These are phyloP conservation scores for Epinephelus cyanopodus DNA, from an alignment of 2,113 vertebrate genomes.

Conservation along the genomic window DNA sequence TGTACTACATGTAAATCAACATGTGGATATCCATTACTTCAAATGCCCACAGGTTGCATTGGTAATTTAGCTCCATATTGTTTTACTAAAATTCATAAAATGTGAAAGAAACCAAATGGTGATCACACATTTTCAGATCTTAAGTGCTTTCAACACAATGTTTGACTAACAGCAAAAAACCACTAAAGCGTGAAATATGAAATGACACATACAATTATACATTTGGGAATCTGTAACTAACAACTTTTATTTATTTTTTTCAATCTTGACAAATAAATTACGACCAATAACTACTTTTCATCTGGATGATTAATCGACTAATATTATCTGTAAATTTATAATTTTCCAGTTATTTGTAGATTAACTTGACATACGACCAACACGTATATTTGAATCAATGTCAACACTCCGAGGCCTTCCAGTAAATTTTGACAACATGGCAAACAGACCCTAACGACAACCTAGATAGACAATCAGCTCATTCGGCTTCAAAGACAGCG, in stretches of 20 bases:
- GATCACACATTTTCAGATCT: neutral
- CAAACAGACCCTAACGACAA: neutral
- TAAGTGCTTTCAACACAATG: neutral
- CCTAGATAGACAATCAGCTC: neutral
- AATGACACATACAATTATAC: neutral
- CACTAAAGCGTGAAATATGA: neutral
- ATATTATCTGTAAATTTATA: too few species aligned
- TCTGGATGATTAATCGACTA: neutral
- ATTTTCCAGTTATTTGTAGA: neutral
- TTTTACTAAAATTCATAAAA: neutral
- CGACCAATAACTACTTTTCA: neutral
- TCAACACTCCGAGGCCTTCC: slow-evolving; percentile 42
- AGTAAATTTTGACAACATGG: slow-evolving; percentile 5
- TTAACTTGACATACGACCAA: neutral
- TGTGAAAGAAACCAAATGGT: neutral
- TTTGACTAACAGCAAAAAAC: too few species aligned
- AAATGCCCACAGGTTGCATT: neutral
- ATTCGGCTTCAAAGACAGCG: neutral
- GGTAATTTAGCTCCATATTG: neutral
- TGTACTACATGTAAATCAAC: too few species aligned
- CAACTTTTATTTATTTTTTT: neutral
- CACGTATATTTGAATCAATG: neutral
- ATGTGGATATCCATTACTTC: neutral
- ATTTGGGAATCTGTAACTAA: neutral
- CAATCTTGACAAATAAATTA: neutral